These are phyloP conservation scores for Sebastes taczanowskii DNA, from an alignment of 2,797 vertebrate genomes.

Conservation along the genomic window DNA sequence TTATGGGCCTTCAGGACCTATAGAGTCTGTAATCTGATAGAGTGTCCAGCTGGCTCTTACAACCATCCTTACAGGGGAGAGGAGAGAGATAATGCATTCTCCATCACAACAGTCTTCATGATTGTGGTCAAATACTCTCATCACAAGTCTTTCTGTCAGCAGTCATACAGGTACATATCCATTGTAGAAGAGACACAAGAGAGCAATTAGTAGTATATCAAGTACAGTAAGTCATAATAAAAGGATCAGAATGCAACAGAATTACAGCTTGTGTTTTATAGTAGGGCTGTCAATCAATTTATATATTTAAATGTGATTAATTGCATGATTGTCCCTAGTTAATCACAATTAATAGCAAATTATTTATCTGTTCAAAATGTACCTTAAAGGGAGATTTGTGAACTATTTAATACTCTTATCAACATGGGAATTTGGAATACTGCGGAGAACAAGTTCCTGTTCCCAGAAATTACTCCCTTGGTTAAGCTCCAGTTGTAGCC, in stretches of 20 bases:
- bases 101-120: conserved; percentile 26
- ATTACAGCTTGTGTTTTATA: background rate
- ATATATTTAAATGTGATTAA: too few relatives aligned
- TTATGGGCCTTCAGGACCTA: conserved; percentile 9
- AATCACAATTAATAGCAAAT: too few relatives aligned
- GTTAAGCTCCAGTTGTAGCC: background rate
- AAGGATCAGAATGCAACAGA: background rate
- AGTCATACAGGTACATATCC: background rate
- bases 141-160: conserved; percentile 13
- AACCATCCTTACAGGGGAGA: background rate
- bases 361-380: too few relatives aligned
- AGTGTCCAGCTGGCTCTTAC: conserved; percentile 33
- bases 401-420: too few relatives aligned
- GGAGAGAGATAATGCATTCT: conserved; percentile 32
- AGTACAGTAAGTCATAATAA: background rate
- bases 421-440: background rate
- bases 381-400: too few relatives aligned
- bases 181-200: background rate
- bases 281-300: too few relatives aligned
- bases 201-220: background rate
- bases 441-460: background rate
- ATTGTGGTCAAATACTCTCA: background rate
- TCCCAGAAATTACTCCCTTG: background rate
- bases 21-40: conserved; percentile 31
- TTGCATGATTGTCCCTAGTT: too few relatives aligned